Evolutionary conservation across 2,888 invertebrate genomes (phyloP).

Genomic region (Cerastis rubricosa): DNA sequence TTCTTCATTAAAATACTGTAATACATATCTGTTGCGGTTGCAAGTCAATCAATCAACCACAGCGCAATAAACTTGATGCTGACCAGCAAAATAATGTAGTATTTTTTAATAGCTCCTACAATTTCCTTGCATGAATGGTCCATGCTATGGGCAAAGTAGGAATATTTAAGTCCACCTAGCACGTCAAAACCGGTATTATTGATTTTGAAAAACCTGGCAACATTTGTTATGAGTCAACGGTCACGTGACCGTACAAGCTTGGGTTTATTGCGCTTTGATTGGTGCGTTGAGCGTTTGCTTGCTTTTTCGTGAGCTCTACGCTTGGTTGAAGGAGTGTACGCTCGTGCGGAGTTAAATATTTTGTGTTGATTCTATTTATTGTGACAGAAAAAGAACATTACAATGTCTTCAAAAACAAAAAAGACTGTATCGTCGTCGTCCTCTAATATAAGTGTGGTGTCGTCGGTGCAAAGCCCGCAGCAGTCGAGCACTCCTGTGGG

Average conservation of each 20-base stretch:
- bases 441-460: constrained; percentile 90
- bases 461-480: constrained; percentile 90
- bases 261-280: constrained; percentile 81
- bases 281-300: constrained; percentile 75
- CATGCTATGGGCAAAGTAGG: not conserved
- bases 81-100: too few relatives aligned
- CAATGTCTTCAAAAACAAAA: constrained; percentile 90
- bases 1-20: too few relatives aligned
- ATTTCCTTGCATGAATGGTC: too few relatives aligned
- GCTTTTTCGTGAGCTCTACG: constrained; percentile 74
- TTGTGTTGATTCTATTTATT: constrained; percentile 76
- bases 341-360: constrained; percentile 74
- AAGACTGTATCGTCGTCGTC: constrained; percentile 90
- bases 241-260: constrained; percentile 88
- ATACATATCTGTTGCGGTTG: not conserved
- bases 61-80: not conserved
- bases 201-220: constrained; percentile 70
- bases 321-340: constrained; percentile 76
- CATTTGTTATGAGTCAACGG: constrained; percentile 82
- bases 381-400: constrained; percentile 83
- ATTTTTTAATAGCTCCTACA: too few relatives aligned
- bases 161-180: not conserved
- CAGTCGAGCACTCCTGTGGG: constrained; percentile 90
- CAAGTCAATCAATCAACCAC: not conserved
- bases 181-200: not conserved